phyloP scores from a whole-genome alignment of 2,797 vertebrate species.

The Liparis tanakae region DNA sequence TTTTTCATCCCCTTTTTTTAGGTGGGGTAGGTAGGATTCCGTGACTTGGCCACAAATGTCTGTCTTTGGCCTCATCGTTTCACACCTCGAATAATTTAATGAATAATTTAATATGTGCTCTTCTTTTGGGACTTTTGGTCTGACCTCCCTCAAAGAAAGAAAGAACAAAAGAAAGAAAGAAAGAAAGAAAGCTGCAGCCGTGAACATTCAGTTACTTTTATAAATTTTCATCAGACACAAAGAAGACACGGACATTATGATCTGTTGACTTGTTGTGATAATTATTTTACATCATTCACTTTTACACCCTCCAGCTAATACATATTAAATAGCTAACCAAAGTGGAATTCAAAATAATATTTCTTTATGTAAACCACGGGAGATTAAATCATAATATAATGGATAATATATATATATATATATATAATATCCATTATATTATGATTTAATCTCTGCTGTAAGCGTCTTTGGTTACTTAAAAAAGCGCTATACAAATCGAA shows the following conservation, averaged over 20 bases:
- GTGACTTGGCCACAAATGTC: not conserved
- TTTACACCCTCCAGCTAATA: conserved; percentile 3
- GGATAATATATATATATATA: no score
- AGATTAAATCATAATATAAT: not conserved
- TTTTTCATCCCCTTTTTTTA: not conserved
- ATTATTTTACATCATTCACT: conserved; percentile 10
- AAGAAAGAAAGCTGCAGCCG: not conserved
- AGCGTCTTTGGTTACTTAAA: no score
- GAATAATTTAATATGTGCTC: not conserved
- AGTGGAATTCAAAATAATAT: not conserved
- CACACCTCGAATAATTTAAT: not conserved
- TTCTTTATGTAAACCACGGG: conserved; percentile 3
- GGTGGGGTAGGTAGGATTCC: not conserved
- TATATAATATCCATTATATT: no score
- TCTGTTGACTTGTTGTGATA: conserved; percentile 7
- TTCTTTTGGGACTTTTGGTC: conserved; percentile 12
- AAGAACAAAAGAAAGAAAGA: not conserved
- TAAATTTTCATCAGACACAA: conserved; percentile 9
- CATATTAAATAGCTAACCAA: conserved; percentile 23
- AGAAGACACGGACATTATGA: conserved; percentile 1
- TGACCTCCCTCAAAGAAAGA: conserved; percentile 10
- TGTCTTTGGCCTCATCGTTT: conserved; percentile 27
- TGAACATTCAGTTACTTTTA: not conserved
- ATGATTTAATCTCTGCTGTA: no score
- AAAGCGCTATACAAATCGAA: no score